Conservation (phyloP, 2,113 vertebrate species). For the Girardinichthys multiradiatus region DNA sequence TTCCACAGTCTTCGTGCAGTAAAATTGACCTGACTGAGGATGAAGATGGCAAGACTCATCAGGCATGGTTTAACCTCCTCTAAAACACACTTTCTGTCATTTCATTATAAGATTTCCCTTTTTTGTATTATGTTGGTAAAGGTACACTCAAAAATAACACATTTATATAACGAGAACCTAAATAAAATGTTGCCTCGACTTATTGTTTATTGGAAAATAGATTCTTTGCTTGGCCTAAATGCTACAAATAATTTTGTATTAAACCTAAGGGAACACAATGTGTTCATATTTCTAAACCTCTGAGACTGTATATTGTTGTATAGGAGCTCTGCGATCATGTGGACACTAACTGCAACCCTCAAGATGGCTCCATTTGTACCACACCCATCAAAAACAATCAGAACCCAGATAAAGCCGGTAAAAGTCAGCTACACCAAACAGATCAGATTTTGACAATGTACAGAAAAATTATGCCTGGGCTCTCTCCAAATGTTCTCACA, state of each 20-base stretch:
- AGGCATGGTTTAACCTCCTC: not conserved
- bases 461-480: not conserved
- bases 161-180: not conserved
- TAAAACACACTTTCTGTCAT: not conserved
- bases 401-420: slow-evolving; percentile 67
- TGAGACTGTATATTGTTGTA: slow-evolving; percentile 10
- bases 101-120: not conserved
- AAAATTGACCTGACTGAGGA: slow-evolving; percentile 90
- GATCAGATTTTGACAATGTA: not conserved
- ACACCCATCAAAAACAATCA: slow-evolving; percentile 89
- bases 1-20: slow-evolving; percentile 86
- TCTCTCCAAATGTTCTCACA: not conserved
- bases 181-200: too few relatives aligned
- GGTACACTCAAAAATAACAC: not conserved
- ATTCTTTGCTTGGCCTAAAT: not conserved
- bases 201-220: not conserved
- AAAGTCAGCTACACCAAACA: not conserved
- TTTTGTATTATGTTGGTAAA: not conserved
- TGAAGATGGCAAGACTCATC: slow-evolving; percentile 82
- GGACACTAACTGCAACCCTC: slow-evolving; percentile 84
- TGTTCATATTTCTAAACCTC: not conserved
- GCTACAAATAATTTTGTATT: not conserved
- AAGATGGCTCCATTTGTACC: slow-evolving; percentile 85
- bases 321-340: slow-evolving; percentile 88
- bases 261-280: too few relatives aligned